Percentiles rank a stretch among this genome's conserved stretches.
Evolutionary conservation across 2,888 invertebrate genomes (phyloP).

Genomic region (Ischnus inquisitorius): DNA sequence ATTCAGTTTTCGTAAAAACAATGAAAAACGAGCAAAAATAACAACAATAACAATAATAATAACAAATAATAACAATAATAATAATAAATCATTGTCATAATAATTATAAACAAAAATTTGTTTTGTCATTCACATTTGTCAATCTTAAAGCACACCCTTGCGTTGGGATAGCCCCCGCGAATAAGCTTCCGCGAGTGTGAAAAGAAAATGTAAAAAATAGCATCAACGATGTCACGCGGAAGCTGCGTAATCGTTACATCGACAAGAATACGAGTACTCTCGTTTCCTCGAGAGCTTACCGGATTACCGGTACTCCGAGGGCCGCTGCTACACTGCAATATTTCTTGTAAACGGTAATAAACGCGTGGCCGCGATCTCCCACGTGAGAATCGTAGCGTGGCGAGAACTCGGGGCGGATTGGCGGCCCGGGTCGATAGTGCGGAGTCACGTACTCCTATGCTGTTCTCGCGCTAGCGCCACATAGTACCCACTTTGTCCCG

Average conservation of each 20-base stretch:
- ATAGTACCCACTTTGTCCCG: constrained; percentile 30
- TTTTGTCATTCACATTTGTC: too few relatives aligned
- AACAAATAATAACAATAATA: too few relatives aligned
- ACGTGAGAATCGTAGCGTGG: constrained; percentile 62
- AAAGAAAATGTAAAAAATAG: too few relatives aligned
- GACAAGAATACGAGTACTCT: constrained; percentile 20
- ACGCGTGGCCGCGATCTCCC: constrained; percentile 60
- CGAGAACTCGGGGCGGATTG: constrained; percentile 41
- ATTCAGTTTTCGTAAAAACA: not conserved
- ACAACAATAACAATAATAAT: too few relatives aligned
- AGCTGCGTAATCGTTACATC: not conserved
- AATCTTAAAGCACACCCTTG: too few relatives aligned
- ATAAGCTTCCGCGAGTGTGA: too few relatives aligned
- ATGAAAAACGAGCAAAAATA: too few relatives aligned
- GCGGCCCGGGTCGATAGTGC: constrained; percentile 65
- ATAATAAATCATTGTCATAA: too few relatives aligned
- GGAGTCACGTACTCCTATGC: constrained; percentile 47
- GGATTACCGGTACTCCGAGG: not conserved
- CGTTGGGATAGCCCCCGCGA: too few relatives aligned
- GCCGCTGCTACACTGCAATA: constrained; percentile 17
- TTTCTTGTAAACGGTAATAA: constrained; percentile 37
- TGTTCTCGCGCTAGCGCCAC: constrained; percentile 38
- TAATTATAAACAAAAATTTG: too few relatives aligned
- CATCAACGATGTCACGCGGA: not conserved
- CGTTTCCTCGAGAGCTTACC: too few relatives aligned